Base-by-base conservation (phyloP, 1,140 invertebrate genomes). In the Euwallacea fornicatus region DNA sequence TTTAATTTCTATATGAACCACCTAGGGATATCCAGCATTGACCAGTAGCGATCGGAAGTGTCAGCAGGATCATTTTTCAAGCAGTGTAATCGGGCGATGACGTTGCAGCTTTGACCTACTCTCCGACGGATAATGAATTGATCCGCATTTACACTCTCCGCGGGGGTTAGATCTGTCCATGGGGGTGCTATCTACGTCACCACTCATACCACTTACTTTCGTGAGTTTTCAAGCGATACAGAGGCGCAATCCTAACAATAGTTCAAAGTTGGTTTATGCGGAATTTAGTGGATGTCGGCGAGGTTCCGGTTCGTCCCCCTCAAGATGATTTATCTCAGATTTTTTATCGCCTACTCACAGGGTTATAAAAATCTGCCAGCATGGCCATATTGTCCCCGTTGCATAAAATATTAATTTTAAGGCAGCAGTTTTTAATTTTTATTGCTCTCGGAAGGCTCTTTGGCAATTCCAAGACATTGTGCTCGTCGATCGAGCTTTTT, bases 61-160 rank as follows among this genome's bases (percentile, higher is more conserved):
- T 44, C 70, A 42, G 55, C 9, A 65, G 55, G 43, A 74, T 74
- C 73, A 76, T 76, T 76, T 76, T 74, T 76, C 75, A 76, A 63
- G 55, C 62, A 55, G 63, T 16, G 15, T 73, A 73, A 73, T 71
- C 74, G 66, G 62, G 68, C 66, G 76, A 78, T 78, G 77, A 78
- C 76, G 72, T 65, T 78, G 77, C 77, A 76, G 72, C 72, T 76
- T 75, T 71, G 69, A 66, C 75, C 74, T 75, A 64, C 76, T 76
- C 77, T 78, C 76, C 71, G 65, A 74, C 73, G 75, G 69, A 71
- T 78, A 78, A 78, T 78, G 77, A 78, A 78, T 78, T 78, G 77
- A 77, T 78, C 77, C 74, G 53, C 63, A 47, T 55, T 69, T 64
- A 60, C 60, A 50, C 58, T 62, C 64, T 11, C 66, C 21, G 41